A percentile compares a stretch with the other conserved stretches of the same genome.
phyloP scores from a whole-genome alignment of 53 echinoderm and acorn worm species.

The Echinarachnius parma region DNA sequence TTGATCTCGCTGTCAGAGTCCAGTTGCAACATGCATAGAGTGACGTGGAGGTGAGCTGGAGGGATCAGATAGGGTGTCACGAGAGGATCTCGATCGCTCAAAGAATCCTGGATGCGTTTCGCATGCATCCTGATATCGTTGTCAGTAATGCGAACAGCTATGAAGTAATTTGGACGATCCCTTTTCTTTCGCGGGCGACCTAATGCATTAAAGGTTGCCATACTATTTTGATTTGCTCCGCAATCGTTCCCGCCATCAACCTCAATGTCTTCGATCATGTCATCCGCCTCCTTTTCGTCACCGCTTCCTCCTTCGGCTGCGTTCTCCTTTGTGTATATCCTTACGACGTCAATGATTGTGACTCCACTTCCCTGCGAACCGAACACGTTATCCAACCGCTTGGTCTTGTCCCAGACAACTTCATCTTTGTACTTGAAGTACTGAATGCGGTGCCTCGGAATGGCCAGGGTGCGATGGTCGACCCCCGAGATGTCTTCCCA shows the following conservation, averaged over 20 bases:
- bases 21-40: conserved; percentile 67
- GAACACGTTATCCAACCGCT: conserved; percentile 81
- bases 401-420: conserved; percentile 85
- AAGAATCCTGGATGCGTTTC: conserved; percentile 52
- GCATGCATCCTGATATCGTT: conserved; percentile 57
- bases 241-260: neutral
- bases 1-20: conserved; percentile 48
- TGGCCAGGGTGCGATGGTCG: conserved; percentile 62
- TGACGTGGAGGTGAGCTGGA: conserved; percentile 68
- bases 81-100: conserved; percentile 42
- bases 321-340: conserved; percentile 74
- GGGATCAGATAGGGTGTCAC: conserved; percentile 44
- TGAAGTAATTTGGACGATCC: conserved; percentile 69
- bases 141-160: conserved; percentile 71
- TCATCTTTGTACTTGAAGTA: conserved; percentile 96
- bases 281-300: conserved; percentile 41
- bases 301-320: conserved; percentile 47
- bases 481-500: conserved; percentile 85
- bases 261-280: conserved; percentile 41
- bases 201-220: too few species aligned
- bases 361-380: conserved; percentile 80
- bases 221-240: too few species aligned
- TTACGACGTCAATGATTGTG: conserved; percentile 70
- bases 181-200: neutral
- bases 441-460: conserved; percentile 87